These are phyloP conservation scores for Bradypodion pumilum DNA, from an alignment of 2,797 vertebrate species.

Conservation along the genomic window DNA sequence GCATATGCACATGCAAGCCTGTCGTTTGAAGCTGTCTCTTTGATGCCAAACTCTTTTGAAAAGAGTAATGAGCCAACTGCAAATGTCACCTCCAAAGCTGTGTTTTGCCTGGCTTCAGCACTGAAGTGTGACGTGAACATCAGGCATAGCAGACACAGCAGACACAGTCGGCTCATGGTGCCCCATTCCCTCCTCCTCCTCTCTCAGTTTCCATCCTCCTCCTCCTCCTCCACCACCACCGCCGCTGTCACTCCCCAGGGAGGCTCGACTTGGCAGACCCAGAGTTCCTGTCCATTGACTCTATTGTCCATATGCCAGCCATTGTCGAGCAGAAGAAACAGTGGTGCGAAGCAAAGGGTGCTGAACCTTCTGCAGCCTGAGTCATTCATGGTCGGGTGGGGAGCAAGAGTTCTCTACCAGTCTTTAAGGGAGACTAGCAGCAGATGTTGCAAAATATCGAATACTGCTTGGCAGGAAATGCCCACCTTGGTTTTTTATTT, in stretches of 20 bases:
- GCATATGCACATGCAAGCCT: constrained; percentile 54
- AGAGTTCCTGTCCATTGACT: constrained; percentile 19
- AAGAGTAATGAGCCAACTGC: constrained; percentile 79
- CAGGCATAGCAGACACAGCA: constrained; percentile 72
- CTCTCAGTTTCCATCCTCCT: constrained; percentile 19
- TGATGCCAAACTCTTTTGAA: constrained; percentile 80
- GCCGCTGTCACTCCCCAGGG: constrained; percentile 51
- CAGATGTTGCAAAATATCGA: neutral
- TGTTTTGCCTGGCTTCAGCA: constrained; percentile 71
- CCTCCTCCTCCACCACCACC: constrained; percentile 47
- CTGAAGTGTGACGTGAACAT: constrained; percentile 76
- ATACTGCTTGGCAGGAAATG: neutral
- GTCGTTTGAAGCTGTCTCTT: constrained; percentile 73
- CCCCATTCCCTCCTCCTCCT: constrained; percentile 50
- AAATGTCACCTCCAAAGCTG: constrained; percentile 76
- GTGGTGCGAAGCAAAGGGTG: neutral
- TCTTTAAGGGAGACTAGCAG: neutral
- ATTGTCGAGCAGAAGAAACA: neutral
- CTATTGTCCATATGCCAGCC: neutral
- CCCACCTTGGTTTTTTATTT: neutral
- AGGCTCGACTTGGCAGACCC: constrained; percentile 36
- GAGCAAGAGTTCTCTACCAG: neutral
- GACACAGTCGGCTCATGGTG: constrained; percentile 71
- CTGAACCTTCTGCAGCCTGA: neutral
- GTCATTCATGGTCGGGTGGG: neutral